phyloP scores from a whole-genome alignment of 2,113 vertebrate genomes.

The Campylomormyrus numenius region DNA sequence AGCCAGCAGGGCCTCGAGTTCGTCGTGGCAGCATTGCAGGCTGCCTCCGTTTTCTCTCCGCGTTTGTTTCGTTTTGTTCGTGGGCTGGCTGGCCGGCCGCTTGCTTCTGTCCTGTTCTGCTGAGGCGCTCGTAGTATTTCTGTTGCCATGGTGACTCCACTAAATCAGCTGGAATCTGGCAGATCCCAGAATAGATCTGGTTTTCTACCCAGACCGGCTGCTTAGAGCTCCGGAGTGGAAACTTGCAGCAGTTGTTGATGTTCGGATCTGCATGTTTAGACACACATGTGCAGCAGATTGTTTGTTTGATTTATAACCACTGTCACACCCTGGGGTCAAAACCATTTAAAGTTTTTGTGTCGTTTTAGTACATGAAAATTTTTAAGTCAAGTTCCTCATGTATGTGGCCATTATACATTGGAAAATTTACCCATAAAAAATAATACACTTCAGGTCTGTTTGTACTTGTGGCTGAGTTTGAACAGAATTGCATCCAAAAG shows the following conservation, averaged over 20 bases:
- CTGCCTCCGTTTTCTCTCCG: background rate
- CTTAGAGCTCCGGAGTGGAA: background rate
- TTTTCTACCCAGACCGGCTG: background rate
- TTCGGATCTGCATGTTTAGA: background rate
- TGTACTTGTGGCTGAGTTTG: background rate
- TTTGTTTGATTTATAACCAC: background rate
- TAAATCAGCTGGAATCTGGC: conserved; percentile 29
- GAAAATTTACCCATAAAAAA: background rate
- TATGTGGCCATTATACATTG: background rate
- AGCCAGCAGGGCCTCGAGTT: background rate
- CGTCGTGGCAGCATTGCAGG: background rate
- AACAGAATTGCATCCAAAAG: background rate
- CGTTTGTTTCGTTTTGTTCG: conserved; percentile 27
- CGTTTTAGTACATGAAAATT: background rate
- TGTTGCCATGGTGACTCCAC: conserved; percentile 55
- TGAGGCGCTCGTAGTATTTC: conserved; percentile 44
- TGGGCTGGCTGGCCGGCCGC: conserved; percentile 38
- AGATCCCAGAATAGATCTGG: conserved; percentile 19
- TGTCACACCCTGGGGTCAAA: background rate
- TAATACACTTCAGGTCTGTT: background rate
- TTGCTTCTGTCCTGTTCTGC: conserved; percentile 42
- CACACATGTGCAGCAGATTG: background rate
- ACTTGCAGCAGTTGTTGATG: background rate
- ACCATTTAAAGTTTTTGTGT: background rate
- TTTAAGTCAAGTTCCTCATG: background rate